Evolutionary conservation across 30 jellyfish, hydroid and myxozoan species (phyloP).

Genomic region (Clytia hemisphaerica): DNA sequence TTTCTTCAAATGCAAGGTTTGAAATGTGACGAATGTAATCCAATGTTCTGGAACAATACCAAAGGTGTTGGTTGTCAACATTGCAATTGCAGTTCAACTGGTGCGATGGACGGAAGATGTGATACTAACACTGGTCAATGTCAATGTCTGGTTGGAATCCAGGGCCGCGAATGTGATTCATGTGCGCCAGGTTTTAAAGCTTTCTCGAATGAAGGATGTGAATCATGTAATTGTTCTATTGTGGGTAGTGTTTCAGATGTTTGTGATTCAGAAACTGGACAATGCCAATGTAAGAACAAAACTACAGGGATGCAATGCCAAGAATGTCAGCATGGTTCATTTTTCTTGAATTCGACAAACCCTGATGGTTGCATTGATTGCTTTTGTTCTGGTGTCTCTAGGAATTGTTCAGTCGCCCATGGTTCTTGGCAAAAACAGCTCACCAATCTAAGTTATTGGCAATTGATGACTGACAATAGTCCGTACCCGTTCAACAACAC

Average conservation of each 20-base stretch:
- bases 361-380: constrained; percentile 59
- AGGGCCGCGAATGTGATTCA: constrained; percentile 33
- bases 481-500: too few species aligned
- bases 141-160: constrained; percentile 63
- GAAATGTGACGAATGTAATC: constrained; percentile 40
- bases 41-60: constrained; percentile 57
- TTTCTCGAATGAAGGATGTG: constrained; percentile 50
- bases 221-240: constrained; percentile 53
- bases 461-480: too few species aligned
- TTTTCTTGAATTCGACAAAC: constrained; percentile 23
- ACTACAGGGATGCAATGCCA: constrained; percentile 49
- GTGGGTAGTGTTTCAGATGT: constrained; percentile 43
- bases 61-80: constrained; percentile 55
- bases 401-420: constrained; percentile 36
- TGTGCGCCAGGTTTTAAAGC: constrained; percentile 55
- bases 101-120: constrained; percentile 62
- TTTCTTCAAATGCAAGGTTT: too few species aligned
- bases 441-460: not conserved
- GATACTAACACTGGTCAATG: constrained; percentile 46
- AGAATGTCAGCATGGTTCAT: constrained; percentile 44
- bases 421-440: not conserved
- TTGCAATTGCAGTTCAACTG: constrained; percentile 57
- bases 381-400: constrained; percentile 62
- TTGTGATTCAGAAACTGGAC: constrained; percentile 54
- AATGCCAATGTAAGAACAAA: constrained; percentile 65